phyloP scores from a whole-genome alignment of 2,888 invertebrate genomes.

The Agonopterix arenella region DNA sequence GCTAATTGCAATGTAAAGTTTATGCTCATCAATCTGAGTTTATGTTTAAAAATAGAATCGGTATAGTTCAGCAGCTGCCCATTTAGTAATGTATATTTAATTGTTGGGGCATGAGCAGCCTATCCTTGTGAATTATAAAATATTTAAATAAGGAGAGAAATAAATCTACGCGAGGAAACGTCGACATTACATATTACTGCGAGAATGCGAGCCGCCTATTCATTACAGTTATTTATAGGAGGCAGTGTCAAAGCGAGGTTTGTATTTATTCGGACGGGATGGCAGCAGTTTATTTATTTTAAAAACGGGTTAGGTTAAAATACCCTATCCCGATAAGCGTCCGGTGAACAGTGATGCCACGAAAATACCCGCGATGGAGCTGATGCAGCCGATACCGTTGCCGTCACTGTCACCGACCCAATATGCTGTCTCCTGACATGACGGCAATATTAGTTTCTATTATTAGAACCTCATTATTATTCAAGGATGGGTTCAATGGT shows the following conservation, averaged over 20 bases:
- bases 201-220: conserved; percentile 65
- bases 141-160: conserved; percentile 65
- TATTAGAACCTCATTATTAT: conserved; percentile 55
- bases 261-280: conserved; percentile 65
- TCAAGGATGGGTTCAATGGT: conserved; percentile 46
- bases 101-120: conserved; percentile 33
- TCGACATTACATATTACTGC: conserved; percentile 66
- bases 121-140: conserved; percentile 60
- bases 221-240: conserved; percentile 74
- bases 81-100: conserved; percentile 26
- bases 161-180: conserved; percentile 64
- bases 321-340: conserved; percentile 63
- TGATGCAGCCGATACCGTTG: conserved; percentile 49
- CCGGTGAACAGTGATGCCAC: conserved; percentile 40
- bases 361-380: conserved; percentile 40
- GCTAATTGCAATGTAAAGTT: too few species aligned
- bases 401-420: conserved; percentile 40
- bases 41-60: too few species aligned
- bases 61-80: conserved; percentile 3
- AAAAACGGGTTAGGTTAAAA: conserved; percentile 63
- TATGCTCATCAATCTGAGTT: too few species aligned
- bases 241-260: conserved; percentile 66
- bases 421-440: conserved; percentile 37
- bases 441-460: conserved; percentile 55
- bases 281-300: conserved; percentile 65